Evolutionary conservation across 2,797 vertebrate genomes (phyloP).

Genomic region (Halcyon smyrnensis): DNA sequence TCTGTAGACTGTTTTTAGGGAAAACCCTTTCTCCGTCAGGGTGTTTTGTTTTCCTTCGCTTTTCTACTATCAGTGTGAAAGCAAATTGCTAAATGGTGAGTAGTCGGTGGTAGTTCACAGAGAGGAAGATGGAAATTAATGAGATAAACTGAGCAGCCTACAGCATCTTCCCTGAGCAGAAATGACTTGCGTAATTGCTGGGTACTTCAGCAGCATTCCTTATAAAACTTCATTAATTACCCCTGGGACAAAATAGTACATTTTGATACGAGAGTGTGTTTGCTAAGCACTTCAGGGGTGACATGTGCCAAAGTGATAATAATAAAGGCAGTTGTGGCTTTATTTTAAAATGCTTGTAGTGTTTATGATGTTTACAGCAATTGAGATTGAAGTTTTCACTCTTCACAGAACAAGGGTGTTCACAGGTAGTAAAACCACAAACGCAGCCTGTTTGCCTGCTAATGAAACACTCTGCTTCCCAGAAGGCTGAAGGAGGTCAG

Average conservation of each 20-base stretch:
- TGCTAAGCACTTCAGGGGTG: background rate
- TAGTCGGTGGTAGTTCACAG: background rate
- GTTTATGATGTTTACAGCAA: background rate
- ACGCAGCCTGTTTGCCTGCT: background rate
- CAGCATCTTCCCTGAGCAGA: background rate
- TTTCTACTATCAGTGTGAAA: background rate
- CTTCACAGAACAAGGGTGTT: background rate
- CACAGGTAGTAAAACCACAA: background rate
- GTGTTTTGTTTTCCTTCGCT: background rate
- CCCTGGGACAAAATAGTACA: background rate
- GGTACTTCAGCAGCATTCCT: background rate
- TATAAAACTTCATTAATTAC: background rate
- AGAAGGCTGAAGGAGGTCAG: background rate
- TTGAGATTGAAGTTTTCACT: background rate
- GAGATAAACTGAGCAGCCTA: background rate
- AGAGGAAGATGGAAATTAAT: background rate
- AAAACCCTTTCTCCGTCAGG: background rate
- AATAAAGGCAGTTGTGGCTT: background rate
- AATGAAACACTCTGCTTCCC: background rate
- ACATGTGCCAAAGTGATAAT: background rate
- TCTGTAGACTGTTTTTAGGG: background rate
- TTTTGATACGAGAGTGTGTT: background rate
- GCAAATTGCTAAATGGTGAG: background rate
- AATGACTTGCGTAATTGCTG: background rate
- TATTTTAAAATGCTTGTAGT: background rate